Conservation (phyloP, 2,888 invertebrate genomes). For the Anaspis maculata region DNA sequence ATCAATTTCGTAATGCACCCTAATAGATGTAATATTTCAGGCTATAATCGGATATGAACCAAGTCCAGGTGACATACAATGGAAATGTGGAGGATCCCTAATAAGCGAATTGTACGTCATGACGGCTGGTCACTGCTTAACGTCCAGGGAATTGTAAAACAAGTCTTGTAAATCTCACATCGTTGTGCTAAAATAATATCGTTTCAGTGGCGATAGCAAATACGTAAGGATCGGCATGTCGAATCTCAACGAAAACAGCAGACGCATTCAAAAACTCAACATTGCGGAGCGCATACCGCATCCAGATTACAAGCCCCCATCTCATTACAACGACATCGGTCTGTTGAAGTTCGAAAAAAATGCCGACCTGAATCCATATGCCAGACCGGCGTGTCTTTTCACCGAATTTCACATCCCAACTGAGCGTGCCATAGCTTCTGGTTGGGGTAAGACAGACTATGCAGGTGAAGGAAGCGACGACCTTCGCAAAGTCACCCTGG, state of each 20-base stretch:
- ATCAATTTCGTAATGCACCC: too few relatives aligned
- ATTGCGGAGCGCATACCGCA: conserved; percentile 33
- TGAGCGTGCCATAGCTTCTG: conserved; percentile 37
- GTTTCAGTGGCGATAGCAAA: conserved; percentile 37
- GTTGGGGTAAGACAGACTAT: conserved; percentile 44
- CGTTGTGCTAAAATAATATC: too few relatives aligned
- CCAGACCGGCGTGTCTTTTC: conserved; percentile 44
- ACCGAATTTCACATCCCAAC: conserved; percentile 9
- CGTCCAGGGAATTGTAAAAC: too few relatives aligned
- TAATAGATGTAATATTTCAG: too few relatives aligned
- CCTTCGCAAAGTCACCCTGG: conserved; percentile 47
- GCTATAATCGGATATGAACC: conserved; percentile 5
- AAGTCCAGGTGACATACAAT: conserved; percentile 29
- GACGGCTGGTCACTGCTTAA: conserved; percentile 57
- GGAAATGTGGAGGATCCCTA: conserved; percentile 58
- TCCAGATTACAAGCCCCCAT: conserved; percentile 36
- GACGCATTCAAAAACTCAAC: conserved; percentile 29
- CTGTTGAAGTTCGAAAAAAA: conserved; percentile 38
- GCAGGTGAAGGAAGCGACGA: conserved; percentile 31
- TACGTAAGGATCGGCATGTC: conserved; percentile 43
- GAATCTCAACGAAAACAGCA: conserved; percentile 39
- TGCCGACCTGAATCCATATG: conserved; percentile 36
- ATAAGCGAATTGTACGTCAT: conserved; percentile 55
- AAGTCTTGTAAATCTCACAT: too few relatives aligned
- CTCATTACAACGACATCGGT: conserved; percentile 46